phyloP scores from a whole-genome alignment of 1,140 invertebrate genomes.

The Cephus cinctus region DNA sequence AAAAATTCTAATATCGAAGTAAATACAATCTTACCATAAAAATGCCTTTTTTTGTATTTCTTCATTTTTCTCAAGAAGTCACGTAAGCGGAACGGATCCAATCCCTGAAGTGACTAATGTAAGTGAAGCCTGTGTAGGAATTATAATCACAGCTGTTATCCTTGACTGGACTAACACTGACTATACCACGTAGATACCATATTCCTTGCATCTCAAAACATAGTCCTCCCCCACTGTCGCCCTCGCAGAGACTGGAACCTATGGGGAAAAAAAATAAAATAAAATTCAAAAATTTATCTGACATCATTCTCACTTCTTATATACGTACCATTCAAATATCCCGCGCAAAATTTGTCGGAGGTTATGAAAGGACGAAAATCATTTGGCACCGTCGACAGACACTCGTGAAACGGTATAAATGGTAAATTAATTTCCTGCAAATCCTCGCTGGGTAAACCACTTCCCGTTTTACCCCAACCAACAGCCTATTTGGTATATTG shows the following conservation, averaged over 20 bases:
- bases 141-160: constrained; percentile 28
- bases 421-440: constrained; percentile 27
- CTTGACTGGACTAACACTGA: constrained; percentile 33
- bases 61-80: neutral
- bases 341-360: constrained; percentile 36
- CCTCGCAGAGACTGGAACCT: constrained; percentile 34
- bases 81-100: constrained; percentile 24
- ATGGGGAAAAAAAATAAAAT: constrained; percentile 9
- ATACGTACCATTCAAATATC: constrained; percentile 30
- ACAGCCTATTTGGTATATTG: constrained; percentile 19
- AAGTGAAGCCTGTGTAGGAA: constrained; percentile 36
- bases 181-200: constrained; percentile 38
- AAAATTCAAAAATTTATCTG: constrained; percentile 1
- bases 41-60: too few relatives aligned
- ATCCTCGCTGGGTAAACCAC: constrained; percentile 19
- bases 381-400: constrained; percentile 22
- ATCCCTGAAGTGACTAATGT: constrained; percentile 26
- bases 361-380: constrained; percentile 32
- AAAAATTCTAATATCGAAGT: too few relatives aligned
- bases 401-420: constrained; percentile 27
- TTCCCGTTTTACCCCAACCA: constrained; percentile 30
- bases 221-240: constrained; percentile 41
- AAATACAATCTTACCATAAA: too few relatives aligned
- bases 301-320: neutral
- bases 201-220: constrained; percentile 24